Evolutionary conservation across 64 coral and sea anemone species (phyloP).

Genomic region (Trachythela sp.): DNA sequence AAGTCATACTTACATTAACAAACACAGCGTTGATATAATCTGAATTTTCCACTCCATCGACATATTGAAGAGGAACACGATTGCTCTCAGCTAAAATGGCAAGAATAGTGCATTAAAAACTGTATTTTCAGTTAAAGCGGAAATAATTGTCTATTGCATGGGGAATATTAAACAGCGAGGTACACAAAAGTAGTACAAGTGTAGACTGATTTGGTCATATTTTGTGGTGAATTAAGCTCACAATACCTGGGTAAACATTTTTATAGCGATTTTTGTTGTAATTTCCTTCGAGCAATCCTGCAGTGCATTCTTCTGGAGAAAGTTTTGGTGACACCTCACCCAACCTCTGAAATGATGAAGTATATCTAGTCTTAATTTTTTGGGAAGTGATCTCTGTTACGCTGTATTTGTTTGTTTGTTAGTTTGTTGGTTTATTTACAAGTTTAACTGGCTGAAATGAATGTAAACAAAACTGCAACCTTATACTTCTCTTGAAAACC

Average conservation of each 20-base stretch:
- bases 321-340: not conserved
- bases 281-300: not conserved
- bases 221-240: not conserved
- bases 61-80: not conserved
- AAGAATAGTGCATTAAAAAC: not conserved
- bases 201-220: no score
- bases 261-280: not conserved
- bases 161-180: not conserved
- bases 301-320: not conserved
- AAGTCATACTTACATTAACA: not conserved
- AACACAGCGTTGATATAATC: slow-evolving; percentile 7
- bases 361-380: not conserved
- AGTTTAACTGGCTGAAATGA: no score
- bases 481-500: not conserved
- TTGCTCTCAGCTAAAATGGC: not conserved
- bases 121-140: no score
- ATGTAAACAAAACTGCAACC: no score
- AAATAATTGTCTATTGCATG: no score
- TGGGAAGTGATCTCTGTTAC: no score
- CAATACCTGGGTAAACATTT: not conserved
- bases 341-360: not conserved
- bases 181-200: no score
- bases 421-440: no score
- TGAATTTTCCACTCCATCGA: not conserved
- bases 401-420: no score